Percentiles rank a stretch among this genome's conserved stretches.
phyloP scores from a whole-genome alignment of 1,140 invertebrate species.

The Caenorhabditis inopinata region DNA sequence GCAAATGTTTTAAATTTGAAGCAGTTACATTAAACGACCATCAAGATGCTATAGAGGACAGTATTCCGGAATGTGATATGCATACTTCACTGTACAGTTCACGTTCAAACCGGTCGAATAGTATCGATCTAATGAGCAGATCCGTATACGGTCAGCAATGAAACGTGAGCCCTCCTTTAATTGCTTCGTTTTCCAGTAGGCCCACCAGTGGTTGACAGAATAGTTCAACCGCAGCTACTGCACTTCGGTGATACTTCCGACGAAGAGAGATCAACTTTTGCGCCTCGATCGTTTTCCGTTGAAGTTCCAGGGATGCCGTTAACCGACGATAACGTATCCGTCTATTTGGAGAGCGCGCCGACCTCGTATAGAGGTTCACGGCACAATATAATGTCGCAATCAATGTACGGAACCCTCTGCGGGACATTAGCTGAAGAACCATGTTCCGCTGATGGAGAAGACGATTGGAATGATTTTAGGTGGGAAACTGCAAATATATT shows the following conservation, averaged over 20 bases:
- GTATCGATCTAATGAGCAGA: slow-evolving; percentile 37
- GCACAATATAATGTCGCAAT: slow-evolving; percentile 39
- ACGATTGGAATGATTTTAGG: slow-evolving; percentile 46
- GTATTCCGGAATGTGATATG: slow-evolving; percentile 37
- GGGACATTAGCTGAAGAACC: not conserved
- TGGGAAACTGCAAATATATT: not conserved
- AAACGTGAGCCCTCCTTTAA: not conserved
- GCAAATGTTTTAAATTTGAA: not conserved
- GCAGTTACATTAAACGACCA: slow-evolving; percentile 41
- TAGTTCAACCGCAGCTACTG: slow-evolving; percentile 35
- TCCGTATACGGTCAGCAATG: slow-evolving; percentile 16
- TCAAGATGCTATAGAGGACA: slow-evolving; percentile 29
- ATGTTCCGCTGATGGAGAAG: not conserved
- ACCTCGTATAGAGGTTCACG: not conserved
- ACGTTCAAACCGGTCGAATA: not conserved
- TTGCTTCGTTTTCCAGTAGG: not conserved
- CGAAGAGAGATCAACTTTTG: slow-evolving; percentile 11
- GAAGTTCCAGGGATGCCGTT: not conserved
- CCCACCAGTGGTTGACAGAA: slow-evolving; percentile 30
- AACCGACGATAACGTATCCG: not conserved
- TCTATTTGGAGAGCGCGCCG: not conserved
- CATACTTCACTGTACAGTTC: slow-evolving; percentile 6
- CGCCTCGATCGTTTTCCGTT: not conserved
- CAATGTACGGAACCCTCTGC: slow-evolving; percentile 12
- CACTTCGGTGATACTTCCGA: slow-evolving; percentile 26